Evolutionary conservation across 1,140 invertebrate species (phyloP).

Genomic region (Fopius arisanus): DNA sequence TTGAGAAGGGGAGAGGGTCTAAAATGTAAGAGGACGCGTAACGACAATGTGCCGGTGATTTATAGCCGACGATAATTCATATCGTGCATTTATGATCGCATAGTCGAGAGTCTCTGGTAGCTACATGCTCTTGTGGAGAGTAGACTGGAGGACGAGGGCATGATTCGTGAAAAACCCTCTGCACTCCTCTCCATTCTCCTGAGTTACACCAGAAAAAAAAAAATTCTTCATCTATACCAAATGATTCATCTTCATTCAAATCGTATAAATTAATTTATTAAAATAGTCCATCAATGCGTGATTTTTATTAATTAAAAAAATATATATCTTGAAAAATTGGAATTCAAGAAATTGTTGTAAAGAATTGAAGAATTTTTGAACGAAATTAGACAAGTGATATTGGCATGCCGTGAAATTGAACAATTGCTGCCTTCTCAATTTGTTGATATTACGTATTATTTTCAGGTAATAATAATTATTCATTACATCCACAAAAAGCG

Average conservation of each 20-base stretch:
- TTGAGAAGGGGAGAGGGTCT: not conserved
- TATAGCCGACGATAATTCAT: slow-evolving; percentile 51
- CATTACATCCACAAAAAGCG: slow-evolving; percentile 33
- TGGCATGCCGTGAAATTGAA: too few relatives aligned
- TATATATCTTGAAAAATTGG: too few relatives aligned
- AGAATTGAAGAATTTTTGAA: too few relatives aligned
- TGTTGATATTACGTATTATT: not conserved
- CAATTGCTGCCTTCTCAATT: not conserved
- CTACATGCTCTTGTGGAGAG: not conserved
- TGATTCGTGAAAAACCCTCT: not conserved
- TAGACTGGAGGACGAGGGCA: not conserved
- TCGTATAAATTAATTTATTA: not conserved
- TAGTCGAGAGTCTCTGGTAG: slow-evolving; percentile 27
- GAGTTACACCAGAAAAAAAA: too few relatives aligned
- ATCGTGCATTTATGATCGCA: slow-evolving; percentile 49
- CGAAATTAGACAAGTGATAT: too few relatives aligned
- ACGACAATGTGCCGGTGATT: slow-evolving; percentile 53
- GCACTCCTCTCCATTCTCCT: not conserved
- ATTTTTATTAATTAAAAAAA: too few relatives aligned
- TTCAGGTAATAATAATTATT: slow-evolving; percentile 35
- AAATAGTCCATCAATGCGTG: too few relatives aligned
- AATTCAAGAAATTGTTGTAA: too few relatives aligned
- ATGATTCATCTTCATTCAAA: not conserved
- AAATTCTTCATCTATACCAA: too few relatives aligned
- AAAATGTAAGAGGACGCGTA: slow-evolving; percentile 33